phyloP scores from a whole-genome alignment of 2,797 vertebrate species.

The Merluccius polli region DNA sequence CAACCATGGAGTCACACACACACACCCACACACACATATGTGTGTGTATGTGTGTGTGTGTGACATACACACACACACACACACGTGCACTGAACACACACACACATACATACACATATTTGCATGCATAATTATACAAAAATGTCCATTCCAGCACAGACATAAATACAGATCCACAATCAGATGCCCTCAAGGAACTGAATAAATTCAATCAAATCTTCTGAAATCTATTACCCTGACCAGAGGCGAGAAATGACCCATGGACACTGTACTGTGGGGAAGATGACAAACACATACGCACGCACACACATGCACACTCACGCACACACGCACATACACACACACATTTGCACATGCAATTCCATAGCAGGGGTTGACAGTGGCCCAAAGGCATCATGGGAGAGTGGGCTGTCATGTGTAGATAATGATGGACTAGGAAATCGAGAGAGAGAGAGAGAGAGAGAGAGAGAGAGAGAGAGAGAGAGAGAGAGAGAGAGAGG shows the following conservation, averaged over 20 bases:
- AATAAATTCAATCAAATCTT: conserved; percentile 20
- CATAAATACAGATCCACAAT: conserved; percentile 4
- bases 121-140: background rate
- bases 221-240: conserved; percentile 29
- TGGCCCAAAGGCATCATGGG: conserved; percentile 40
- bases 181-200: conserved; percentile 12
- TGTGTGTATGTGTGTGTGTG: too few relatives aligned
- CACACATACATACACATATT: background rate
- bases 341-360: conserved; percentile 6
- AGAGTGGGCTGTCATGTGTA: conserved; percentile 53
- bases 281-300: background rate
- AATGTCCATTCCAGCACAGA: conserved; percentile 11
- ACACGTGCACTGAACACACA: background rate
- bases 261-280: background rate
- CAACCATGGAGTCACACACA: background rate
- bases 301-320: conserved; percentile 18
- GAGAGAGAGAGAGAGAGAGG: conserved; percentile 10
- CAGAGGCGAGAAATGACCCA: background rate
- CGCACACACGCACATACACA: conserved; percentile 2
- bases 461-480: conserved; percentile 7
- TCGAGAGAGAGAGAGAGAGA: conserved; percentile 8
- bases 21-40: conserved; percentile 8
- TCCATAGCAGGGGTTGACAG: conserved; percentile 23
- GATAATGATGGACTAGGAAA: conserved; percentile 26
- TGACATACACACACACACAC: background rate